Base-by-base conservation (phyloP, 1,140 invertebrate species). In the Drosophila kepulauana region DNA sequence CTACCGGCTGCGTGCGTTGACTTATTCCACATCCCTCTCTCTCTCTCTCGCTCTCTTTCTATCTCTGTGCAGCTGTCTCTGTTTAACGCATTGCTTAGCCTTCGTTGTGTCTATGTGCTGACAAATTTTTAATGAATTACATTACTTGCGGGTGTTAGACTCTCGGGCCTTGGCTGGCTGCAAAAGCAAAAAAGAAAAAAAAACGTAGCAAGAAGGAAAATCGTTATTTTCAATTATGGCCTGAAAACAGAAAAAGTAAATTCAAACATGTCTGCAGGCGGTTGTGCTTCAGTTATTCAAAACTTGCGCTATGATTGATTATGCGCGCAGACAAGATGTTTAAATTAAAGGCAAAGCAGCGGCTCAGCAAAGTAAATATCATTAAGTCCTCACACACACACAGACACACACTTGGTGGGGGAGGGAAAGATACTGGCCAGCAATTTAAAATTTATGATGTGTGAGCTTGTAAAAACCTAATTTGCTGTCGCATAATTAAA, bases 371-470 rank as follows among this genome's bases (percentile, higher is more conserved):
- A 75, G 78, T 62, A 88, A 88, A 88, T 88, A 89, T 89, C 77
- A 80, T 88, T 88, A 88, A 84, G 81, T 85, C 78, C 56, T 75
- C 13, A 63, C 45, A 63, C 51, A 51, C 3, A 43, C 52, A 63
- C 15, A 33, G 2, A 33, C n/a, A 48, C 57, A 67, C 67, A 54
- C 5, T 45, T 10, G 45, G 8, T 30, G 5, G 43, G 5, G 43
- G 10, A 38, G 20, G 20, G 10, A 51, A 46, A 52, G 51, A 51
- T 62, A 64, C 48, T 82, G 56, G 49, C 72, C 68, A 78, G 75
- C 81, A 89, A 89, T 88, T 89, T 89, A 81, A 89, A 88, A 89
- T 88, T 89, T 88, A 89, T 88, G 78, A 89, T 88, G 85, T 88
- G 85, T 88, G 85, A 89, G 85, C 78, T 58, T 84, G 78, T 88